phyloP scores from a whole-genome alignment of 1,140 invertebrate species.

The Muscidifurax raptorellus region DNA sequence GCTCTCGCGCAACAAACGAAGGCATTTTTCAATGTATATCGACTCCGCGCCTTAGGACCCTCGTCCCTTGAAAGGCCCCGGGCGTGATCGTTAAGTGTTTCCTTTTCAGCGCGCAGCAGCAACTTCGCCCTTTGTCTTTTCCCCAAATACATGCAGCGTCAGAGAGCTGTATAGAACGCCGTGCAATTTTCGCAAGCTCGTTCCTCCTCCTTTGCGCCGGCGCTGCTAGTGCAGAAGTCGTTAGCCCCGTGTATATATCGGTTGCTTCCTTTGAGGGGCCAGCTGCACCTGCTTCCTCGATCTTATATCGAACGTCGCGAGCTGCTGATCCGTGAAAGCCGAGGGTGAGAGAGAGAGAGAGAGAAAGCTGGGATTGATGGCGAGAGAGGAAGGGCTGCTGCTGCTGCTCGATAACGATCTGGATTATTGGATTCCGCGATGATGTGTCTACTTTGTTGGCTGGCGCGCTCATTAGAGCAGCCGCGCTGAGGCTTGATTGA shows the following conservation, averaged over 20 bases:
- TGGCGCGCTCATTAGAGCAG: constrained; percentile 24
- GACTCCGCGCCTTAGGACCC: background rate
- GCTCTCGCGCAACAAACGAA: background rate
- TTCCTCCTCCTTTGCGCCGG: background rate
- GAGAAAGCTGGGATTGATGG: background rate
- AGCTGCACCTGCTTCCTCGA: background rate
- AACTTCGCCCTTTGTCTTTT: background rate
- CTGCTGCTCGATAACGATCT: constrained; percentile 32
- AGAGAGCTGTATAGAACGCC: background rate
- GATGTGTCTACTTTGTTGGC: constrained; percentile 38
- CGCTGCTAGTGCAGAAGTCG: background rate
- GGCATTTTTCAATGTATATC: background rate
- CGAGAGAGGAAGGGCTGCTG: background rate
- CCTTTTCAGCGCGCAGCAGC: background rate
- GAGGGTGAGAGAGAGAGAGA: background rate
- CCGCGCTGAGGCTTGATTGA: constrained; percentile 16
- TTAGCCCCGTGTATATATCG: background rate
- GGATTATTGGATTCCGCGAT: constrained; percentile 38
- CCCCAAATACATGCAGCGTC: background rate
- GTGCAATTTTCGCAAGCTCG: background rate
- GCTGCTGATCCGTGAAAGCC: background rate
- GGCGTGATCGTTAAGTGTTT: background rate
- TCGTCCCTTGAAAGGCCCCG: background rate
- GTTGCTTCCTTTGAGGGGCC: background rate
- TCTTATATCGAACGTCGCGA: background rate